A percentile compares a stretch with the other conserved stretches of the same genome.
These are phyloP conservation scores for Pardosa pseudoannulata DNA, from an alignment of 2,888 invertebrate species.

Conservation along the genomic window DNA sequence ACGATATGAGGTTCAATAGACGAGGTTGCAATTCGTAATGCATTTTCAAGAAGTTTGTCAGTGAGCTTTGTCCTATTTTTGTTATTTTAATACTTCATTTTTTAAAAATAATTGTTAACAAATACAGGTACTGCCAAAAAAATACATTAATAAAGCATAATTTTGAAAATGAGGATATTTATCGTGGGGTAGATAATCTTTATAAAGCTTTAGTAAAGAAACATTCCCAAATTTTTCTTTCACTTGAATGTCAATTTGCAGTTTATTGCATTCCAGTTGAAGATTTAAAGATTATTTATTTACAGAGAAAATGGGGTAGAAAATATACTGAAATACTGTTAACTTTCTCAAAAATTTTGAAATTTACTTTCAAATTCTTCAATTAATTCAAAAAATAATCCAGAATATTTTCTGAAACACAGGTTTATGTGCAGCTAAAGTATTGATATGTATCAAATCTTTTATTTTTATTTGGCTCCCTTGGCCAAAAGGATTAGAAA, in stretches of 20 bases:
- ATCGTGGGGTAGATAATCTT: not conserved
- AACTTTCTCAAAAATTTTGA: slow-evolving; percentile 17
- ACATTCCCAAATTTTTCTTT: slow-evolving; percentile 20
- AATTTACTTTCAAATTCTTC: not conserved
- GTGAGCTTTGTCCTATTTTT: slow-evolving; percentile 19
- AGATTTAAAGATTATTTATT: slow-evolving; percentile 20
- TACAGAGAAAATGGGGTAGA: slow-evolving; percentile 17
- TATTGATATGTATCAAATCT: slow-evolving; percentile 2
- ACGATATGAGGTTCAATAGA: slow-evolving; percentile 13
- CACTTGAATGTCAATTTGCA: slow-evolving; percentile 7
- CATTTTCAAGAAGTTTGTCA: slow-evolving; percentile 24
- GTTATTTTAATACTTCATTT: slow-evolving; percentile 11
- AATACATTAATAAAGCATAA: slow-evolving; percentile 18
- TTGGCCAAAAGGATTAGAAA: too few relatives aligned
- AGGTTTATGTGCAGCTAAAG: slow-evolving; percentile 1
- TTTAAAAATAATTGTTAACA: slow-evolving; percentile 32
- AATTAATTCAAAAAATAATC: not conserved
- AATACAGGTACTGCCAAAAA: not conserved
- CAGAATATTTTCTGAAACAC: not conserved
- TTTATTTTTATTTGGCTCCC: not conserved
- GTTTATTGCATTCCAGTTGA: slow-evolving; percentile 10
- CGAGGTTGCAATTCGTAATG: slow-evolving; percentile 12
- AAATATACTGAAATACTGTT: slow-evolving; percentile 23
- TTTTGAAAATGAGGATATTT: not conserved
- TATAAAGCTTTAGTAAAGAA: slow-evolving; percentile 8